Base-by-base conservation (phyloP, 2,113 vertebrate species). In the Pelvicachromis taeniatus region DNA sequence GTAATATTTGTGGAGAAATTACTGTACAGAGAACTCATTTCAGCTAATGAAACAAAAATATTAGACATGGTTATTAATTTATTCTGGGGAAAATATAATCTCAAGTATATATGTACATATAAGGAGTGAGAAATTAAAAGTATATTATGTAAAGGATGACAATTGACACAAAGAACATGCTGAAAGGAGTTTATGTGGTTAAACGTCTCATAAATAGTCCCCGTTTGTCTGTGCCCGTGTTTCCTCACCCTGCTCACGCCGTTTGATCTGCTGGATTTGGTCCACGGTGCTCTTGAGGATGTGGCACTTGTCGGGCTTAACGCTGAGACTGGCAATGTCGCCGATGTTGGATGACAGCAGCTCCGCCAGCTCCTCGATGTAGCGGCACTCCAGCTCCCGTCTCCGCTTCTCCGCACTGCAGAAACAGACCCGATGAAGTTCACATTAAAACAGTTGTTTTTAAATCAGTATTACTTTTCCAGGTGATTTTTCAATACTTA, bases 221-320 rank as follows among this genome's bases (percentile, higher is more conserved):
- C 8, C 6, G 45, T 48, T 7, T 70, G 23, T 35, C 80, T 10
- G 21, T 11, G 55, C 1, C 40, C 3, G 2, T 5, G 1, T 26
- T n/a, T 13, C 17, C 12, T 86, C 89, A 99, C 98, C 98, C 96
- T 97, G 97, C 91, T 99, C 97, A 38, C 97, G 95, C 86, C 97
- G 97, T 90, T 97, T 98, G 96, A 99, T 97, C 94, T 97, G 96
- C 96, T 99, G 98, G 95, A 99, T 98, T 95, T 99, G 98, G 91
- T 98, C 97, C 79, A 99, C 97, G 0, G 97, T 98, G 92, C 97
- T 98, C 85, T 97, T 97, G 17, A 99, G 96, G 93, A 99, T 97
- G 95, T 97, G 97, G 96, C 97, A 98, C 96, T 98, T 98, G 96
- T 99, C 98, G 1, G 98, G 98, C 88, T 99, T 99, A 91, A 97